Conservation (phyloP, 2,888 invertebrate genomes). For the Keiferia lycopersicella region DNA sequence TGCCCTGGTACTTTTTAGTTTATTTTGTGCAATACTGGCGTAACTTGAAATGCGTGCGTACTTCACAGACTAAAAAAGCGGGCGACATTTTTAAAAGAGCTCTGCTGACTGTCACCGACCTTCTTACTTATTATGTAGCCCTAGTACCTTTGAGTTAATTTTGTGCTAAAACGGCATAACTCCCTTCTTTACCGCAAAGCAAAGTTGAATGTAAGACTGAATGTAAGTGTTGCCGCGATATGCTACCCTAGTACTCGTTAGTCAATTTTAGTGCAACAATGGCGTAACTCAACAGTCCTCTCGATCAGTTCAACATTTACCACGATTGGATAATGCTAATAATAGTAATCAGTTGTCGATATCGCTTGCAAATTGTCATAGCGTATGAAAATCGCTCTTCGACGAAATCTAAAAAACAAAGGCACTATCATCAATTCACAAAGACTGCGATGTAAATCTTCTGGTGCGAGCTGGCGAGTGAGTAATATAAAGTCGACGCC, state of each 20-base stretch:
- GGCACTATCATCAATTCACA: constrained; percentile 1
- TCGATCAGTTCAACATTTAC: no score
- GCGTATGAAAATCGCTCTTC: not conserved
- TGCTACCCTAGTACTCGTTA: not conserved
- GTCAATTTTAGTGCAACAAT: not conserved
- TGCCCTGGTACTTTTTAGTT: constrained; percentile 9
- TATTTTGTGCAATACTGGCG: not conserved
- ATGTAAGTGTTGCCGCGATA: not conserved
- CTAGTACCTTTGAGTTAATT: not conserved
- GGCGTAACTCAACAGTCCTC: not conserved
- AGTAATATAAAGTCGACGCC: constrained; percentile 6
- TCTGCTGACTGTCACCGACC: not conserved
- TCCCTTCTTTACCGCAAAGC: not conserved
- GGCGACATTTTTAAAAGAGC: no score
- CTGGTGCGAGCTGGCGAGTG: constrained; percentile 22
- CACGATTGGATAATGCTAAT: no score
- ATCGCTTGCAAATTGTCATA: no score
- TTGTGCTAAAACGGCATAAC: not conserved
- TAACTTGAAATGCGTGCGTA: not conserved
- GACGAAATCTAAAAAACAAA: not conserved
- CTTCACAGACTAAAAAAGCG: no score
- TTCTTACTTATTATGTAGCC: constrained; percentile 1
- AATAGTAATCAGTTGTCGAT: no score
- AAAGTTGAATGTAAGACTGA: no score
- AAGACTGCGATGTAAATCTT: constrained; percentile 35